Evolutionary conservation across 2,797 vertebrate species (phyloP), one percentile per base, ranked within the genome.

Genomic region (Pygocentrus nattereri): DNA sequence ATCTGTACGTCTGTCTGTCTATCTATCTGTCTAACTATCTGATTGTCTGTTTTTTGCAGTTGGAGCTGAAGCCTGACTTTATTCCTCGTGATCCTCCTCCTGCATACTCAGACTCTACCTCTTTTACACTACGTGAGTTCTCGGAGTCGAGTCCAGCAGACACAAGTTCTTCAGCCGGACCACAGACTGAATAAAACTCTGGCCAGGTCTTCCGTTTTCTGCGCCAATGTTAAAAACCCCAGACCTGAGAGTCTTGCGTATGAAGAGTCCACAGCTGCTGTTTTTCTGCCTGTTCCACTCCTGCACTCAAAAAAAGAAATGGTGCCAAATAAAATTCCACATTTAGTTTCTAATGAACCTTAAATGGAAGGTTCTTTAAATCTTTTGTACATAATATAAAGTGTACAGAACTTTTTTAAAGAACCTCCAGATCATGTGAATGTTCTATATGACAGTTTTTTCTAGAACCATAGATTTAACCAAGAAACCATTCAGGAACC

Each of bases 61-160:
- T 84, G 23, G 25, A 59, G 27, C 16, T 82, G 21, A 89, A 89
- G 61, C 74, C 78, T 0, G 85, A 84, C 1, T 15, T 13, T 23
- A 78, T 27, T 27, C 76, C 70, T 19, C 4, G 3, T 2, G 78
- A 49, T 31, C 77, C 83, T 58, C 87, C 87, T 62, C 87, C 87
- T 1, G 13, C 76, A 3, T 88, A 88, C 52, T 52, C 75, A 4
- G 84, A 88, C 8, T 38, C 23, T 18, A 0, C 30, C 47, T 18
- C 31, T 25, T 2, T 1, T n/a, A 52, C 41, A 25, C 75, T 1
- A 21, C 18, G 49, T 5, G 1, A 0, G 19, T 5, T 34, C 25
- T 8, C 61, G 18, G 61, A 7, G 4, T 31, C 50, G 8, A 23
- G 11, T 4, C 7, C 47, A 23, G 6, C 41, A 13, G 23, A 41